Conservation (phyloP, 2,113 vertebrate genomes). For the Setophaga coronata region DNA sequence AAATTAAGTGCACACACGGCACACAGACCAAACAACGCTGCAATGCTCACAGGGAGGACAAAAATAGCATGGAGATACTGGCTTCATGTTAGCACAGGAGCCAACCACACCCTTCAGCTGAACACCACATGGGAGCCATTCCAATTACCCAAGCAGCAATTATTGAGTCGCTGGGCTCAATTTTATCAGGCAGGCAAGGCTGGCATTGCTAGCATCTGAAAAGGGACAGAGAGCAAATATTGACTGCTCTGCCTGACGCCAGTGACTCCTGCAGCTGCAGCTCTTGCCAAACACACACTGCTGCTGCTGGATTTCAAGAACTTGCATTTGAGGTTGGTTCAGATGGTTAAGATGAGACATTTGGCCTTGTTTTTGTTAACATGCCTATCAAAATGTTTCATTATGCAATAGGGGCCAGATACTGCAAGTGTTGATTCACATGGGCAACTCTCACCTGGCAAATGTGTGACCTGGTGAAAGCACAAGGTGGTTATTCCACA, state of each 20-base stretch:
- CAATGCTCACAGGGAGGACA: background rate
- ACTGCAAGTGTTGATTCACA: background rate
- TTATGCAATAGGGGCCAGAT: background rate
- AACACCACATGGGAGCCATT: background rate
- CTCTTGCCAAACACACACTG: background rate
- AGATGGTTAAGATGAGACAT: background rate
- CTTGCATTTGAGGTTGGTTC: background rate
- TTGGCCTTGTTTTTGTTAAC: background rate
- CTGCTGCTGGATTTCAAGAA: background rate
- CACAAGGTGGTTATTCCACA: background rate
- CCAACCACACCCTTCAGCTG: conserved; percentile 55
- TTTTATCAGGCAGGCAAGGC: conserved; percentile 43
- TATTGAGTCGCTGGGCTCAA: background rate
- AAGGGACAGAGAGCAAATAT: conserved; percentile 11
- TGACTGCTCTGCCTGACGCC: background rate
- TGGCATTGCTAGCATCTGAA: background rate
- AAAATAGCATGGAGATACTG: background rate
- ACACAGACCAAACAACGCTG: background rate
- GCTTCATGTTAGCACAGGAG: conserved; percentile 53
- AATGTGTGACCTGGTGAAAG: background rate
- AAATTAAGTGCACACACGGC: background rate
- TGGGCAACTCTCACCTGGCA: background rate
- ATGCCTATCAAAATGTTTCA: background rate
- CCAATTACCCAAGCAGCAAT: background rate
- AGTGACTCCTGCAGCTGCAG: background rate